These are phyloP conservation scores for Kryptolebias ocellatus DNA, from an alignment of 2,797 vertebrate species.

Conservation along the genomic window DNA sequence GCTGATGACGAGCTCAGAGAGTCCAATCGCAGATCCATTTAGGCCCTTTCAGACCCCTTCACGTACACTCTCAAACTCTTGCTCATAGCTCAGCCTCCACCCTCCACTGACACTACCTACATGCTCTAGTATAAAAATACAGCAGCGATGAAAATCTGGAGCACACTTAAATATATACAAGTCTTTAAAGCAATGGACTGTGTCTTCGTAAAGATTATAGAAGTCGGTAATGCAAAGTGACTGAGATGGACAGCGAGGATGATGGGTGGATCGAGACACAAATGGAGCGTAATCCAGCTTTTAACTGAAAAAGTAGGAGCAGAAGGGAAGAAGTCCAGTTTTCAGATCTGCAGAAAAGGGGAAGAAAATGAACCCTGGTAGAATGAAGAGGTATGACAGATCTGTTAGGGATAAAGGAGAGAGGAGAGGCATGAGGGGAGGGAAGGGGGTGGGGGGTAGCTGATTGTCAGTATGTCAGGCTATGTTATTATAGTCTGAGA, in stretches of 20 bases:
- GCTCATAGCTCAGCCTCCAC: constrained; percentile 52
- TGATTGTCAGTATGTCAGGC: constrained; percentile 65
- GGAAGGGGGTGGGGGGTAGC: not conserved
- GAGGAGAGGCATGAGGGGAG: not conserved
- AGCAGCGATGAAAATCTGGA: constrained; percentile 34
- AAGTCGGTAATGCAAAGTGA: constrained; percentile 30
- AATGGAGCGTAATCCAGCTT: constrained; percentile 49
- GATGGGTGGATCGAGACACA: constrained; percentile 23
- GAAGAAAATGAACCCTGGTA: constrained; percentile 29
- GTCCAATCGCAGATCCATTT: constrained; percentile 82
- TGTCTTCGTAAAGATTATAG: constrained; percentile 23
- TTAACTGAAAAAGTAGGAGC: constrained; percentile 40
- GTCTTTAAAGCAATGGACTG: not conserved
- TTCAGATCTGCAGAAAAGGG: constrained; percentile 40
- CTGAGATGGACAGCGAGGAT: constrained; percentile 30
- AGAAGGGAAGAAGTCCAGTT: constrained; percentile 34
- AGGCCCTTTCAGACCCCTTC: constrained; percentile 78
- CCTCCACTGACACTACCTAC: constrained; percentile 33
- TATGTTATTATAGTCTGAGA: constrained; percentile 74
- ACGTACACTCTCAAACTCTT: constrained; percentile 66
- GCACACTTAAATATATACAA: constrained; percentile 2
- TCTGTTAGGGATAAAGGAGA: constrained; percentile 61
- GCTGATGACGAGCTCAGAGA: constrained; percentile 80
- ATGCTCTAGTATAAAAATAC: constrained; percentile 25
- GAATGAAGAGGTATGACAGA: constrained; percentile 61